These are phyloP conservation scores for Daboia siamensis DNA, from an alignment of 2,113 vertebrate species.

Conservation along the genomic window DNA sequence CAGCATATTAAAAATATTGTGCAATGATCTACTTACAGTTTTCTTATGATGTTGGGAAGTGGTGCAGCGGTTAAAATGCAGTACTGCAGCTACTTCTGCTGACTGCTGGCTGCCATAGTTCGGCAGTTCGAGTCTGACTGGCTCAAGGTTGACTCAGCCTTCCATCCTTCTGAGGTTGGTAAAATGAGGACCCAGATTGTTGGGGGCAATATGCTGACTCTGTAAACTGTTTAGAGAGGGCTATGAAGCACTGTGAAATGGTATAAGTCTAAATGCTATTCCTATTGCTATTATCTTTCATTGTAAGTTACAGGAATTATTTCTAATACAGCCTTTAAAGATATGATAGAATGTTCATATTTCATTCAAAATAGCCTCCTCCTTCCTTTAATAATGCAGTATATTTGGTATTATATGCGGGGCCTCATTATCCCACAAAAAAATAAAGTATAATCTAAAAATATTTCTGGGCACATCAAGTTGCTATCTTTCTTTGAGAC, in stretches of 20 bases:
- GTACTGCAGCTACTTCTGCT: no score
- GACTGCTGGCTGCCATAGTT: no score
- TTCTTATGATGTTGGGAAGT: background rate
- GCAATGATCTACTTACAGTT: background rate
- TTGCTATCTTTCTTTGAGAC: background rate
- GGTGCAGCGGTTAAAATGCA: no score
- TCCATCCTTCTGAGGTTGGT: no score
- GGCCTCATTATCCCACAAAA: background rate
- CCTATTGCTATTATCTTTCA: background rate
- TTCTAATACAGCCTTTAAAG: background rate
- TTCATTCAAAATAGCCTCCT: background rate
- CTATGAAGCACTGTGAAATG: no score
- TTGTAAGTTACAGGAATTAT: background rate
- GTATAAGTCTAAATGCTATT: no score
- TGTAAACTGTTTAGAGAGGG: no score
- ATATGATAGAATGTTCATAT: background rate
- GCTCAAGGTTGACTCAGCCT: no score
- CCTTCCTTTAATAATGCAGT: background rate
- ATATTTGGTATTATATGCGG: background rate
- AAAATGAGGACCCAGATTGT: no score
- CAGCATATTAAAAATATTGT: background rate
- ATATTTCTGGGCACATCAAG: background rate
- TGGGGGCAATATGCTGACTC: no score
- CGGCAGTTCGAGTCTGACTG: no score
- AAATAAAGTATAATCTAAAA: fast-evolving